Evolutionary conservation across 92 coral and sea anemone species (phyloP).

Genomic region (Zoanthus solanderi): DNA sequence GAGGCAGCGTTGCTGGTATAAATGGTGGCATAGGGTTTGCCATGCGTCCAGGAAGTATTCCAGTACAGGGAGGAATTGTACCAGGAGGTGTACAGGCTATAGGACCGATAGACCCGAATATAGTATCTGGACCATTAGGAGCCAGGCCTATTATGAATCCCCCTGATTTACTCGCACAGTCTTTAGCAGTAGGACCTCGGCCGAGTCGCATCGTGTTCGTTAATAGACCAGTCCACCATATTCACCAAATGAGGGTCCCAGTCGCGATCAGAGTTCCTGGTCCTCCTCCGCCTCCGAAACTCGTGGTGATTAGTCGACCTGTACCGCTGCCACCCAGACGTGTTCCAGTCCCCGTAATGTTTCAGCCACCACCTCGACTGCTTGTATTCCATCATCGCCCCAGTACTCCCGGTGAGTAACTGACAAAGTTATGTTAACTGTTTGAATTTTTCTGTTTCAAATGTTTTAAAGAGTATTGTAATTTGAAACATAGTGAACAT

Average conservation of each 20-base stretch:
- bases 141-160: not conserved
- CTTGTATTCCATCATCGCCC: conserved; percentile 29
- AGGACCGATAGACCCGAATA: conserved; percentile 25
- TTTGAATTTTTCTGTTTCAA: too few species aligned
- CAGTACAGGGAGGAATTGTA: not conserved
- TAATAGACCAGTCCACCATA: conserved; percentile 39
- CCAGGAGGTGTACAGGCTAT: not conserved
- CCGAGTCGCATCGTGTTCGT: conserved; percentile 22
- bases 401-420: not conserved
- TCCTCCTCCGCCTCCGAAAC: conserved; percentile 38
- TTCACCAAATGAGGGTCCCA: conserved; percentile 42
- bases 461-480: too few species aligned
- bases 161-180: not conserved
- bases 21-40: not conserved
- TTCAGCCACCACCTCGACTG: conserved; percentile 29
- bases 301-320: conserved; percentile 38
- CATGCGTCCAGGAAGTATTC: conserved; percentile 8
- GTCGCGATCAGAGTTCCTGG: conserved; percentile 27
- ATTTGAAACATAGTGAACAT: too few species aligned
- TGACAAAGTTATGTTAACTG: too few species aligned
- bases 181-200: not conserved
- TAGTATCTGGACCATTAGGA: conserved; percentile 7
- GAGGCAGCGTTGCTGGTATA: not conserved
- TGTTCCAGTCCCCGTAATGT: conserved; percentile 42
- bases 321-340: conserved; percentile 28